Conservation (phyloP, 2,113 vertebrate genomes). For the Uria lomvia region DNA sequence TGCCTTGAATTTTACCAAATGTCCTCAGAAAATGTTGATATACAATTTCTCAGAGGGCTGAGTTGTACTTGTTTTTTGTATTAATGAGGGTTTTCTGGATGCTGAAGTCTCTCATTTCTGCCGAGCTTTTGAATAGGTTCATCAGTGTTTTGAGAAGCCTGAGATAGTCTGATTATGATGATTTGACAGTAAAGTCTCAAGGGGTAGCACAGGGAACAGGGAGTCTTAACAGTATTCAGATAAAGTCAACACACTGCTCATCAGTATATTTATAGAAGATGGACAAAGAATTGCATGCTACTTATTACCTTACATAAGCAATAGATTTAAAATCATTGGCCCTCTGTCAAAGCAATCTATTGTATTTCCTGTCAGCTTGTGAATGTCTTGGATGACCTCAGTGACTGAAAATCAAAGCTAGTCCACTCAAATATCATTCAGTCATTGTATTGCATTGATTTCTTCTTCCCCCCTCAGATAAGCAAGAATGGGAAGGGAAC, state of each 20-base stretch:
- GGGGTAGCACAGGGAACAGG: background rate
- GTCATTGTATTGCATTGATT: constrained; percentile 53
- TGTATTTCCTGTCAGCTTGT: constrained; percentile 38
- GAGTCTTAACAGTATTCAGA: constrained; percentile 13
- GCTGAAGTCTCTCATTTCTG: background rate
- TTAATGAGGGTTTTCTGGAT: background rate
- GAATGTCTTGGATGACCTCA: constrained; percentile 50
- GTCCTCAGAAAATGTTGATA: background rate
- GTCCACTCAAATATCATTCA: constrained; percentile 39
- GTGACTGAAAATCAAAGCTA: constrained; percentile 47
- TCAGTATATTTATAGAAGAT: constrained; percentile 26
- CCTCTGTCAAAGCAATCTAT: constrained; percentile 39
- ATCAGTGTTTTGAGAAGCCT: constrained; percentile 24
- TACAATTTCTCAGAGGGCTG: background rate
- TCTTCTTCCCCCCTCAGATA: background rate
- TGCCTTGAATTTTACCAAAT: background rate
- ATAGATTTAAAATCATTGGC: background rate
- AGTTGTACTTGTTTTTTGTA: background rate
- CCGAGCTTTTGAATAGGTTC: constrained; percentile 28
- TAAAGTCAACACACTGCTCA: constrained; percentile 11
- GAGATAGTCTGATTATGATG: background rate
- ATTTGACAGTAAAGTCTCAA: constrained; percentile 11
- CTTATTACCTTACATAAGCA: constrained; percentile 14
- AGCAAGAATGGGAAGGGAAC: constrained; percentile 39
- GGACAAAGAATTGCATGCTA: background rate